A percentile compares a stretch with the other conserved stretches of the same genome.
These are phyloP conservation scores for Heteronetta atricapilla DNA, from an alignment of 2,113 vertebrate genomes.

Conservation along the genomic window DNA sequence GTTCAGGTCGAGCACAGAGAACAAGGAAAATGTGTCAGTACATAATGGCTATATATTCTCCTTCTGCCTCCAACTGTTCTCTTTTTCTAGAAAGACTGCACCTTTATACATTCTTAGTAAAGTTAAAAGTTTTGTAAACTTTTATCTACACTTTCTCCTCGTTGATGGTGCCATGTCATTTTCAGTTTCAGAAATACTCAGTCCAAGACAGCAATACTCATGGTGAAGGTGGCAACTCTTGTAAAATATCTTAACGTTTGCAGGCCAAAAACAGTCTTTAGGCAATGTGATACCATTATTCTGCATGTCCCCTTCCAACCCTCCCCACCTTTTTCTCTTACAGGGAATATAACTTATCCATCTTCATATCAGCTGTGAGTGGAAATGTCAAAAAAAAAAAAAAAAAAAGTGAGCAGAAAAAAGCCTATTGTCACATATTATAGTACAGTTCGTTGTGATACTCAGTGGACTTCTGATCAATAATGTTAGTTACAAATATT, in stretches of 20 bases:
- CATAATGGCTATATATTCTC: background rate
- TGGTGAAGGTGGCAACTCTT: background rate
- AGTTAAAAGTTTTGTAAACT: background rate
- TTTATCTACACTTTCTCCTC: background rate
- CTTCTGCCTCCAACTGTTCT: background rate
- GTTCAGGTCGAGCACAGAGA: background rate
- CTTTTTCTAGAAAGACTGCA: background rate
- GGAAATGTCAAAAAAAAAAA: background rate
- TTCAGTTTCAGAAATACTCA: background rate
- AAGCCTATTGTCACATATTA: background rate
- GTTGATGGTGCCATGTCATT: background rate
- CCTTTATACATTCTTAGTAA: background rate
- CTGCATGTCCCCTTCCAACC: background rate
- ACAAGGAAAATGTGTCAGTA: background rate
- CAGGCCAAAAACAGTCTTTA: background rate
- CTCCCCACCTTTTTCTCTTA: background rate
- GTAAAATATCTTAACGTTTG: background rate
- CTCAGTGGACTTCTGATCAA: background rate
- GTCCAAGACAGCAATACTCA: background rate
- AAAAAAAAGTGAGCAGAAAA: background rate
- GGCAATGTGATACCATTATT: background rate
- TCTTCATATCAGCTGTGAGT: background rate
- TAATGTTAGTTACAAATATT: constrained; percentile 27
- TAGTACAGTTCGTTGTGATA: background rate
- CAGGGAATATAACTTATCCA: background rate